A percentile compares a stretch with the other conserved stretches of the same genome.
These are phyloP conservation scores for Leptopilina boulardi DNA, from an alignment of 1,140 invertebrate genomes.

Conservation along the genomic window DNA sequence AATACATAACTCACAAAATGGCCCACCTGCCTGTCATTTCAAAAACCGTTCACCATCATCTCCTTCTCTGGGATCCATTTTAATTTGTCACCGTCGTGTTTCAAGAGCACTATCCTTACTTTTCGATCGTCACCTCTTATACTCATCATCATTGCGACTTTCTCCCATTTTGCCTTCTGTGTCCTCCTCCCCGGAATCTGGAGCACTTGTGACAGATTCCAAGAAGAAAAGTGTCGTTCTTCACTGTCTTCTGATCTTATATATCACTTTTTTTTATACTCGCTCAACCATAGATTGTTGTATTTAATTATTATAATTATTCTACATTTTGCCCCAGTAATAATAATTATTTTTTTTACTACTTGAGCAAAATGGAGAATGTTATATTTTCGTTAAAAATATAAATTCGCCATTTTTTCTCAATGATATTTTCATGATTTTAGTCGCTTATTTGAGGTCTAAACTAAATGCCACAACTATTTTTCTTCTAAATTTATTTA, in stretches of 20 bases:
- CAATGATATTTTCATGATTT: too few species aligned
- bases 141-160: conserved; percentile 41
- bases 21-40: conserved; percentile 55
- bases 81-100: conserved; percentile 66
- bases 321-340: background rate
- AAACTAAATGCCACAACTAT: too few species aligned
- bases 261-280: background rate
- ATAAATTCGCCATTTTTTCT: too few species aligned
- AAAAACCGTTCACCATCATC: background rate
- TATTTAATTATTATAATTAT: conserved; percentile 22
- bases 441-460: too few species aligned
- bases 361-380: too few species aligned
- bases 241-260: conserved; percentile 7
- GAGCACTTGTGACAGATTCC: conserved; percentile 27
- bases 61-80: conserved; percentile 52
- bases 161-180: conserved; percentile 51
- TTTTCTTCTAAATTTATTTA: too few species aligned
- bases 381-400: background rate
- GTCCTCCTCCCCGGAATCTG: conserved; percentile 35
- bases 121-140: conserved; percentile 50
- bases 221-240: conserved; percentile 15
- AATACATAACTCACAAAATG: conserved; percentile 60
- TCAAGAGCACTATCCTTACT: conserved; percentile 39
- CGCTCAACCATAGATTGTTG: background rate
- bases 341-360: background rate